phyloP scores from a whole-genome alignment of 2,113 vertebrate species.

The Pelmatolapia mariae region DNA sequence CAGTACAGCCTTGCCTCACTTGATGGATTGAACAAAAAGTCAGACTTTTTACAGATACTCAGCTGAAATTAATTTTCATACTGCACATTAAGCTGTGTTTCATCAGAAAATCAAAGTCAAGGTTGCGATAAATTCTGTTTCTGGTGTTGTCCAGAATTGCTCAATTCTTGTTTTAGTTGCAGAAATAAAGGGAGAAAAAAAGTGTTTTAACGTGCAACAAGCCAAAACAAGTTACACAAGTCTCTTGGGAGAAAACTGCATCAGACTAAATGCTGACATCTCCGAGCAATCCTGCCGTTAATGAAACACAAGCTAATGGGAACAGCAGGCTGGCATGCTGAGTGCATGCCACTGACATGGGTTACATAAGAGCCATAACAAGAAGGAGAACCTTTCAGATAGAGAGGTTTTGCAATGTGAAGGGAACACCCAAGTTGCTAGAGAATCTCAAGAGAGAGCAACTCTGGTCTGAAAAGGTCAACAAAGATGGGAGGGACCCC shows the following conservation, averaged over 20 bases:
- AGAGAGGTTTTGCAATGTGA: constrained; percentile 7
- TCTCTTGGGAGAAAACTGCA: constrained; percentile 10
- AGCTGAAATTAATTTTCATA: not conserved
- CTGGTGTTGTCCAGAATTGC: not conserved
- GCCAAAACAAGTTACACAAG: constrained; percentile 56
- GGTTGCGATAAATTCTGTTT: not conserved
- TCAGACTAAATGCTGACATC: not conserved
- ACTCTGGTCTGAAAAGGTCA: not conserved
- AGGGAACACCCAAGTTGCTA: not conserved
- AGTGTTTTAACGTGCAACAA: not conserved
- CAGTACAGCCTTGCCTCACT: not conserved
- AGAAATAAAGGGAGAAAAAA: not conserved
- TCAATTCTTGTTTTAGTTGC: not conserved
- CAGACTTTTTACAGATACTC: not conserved
- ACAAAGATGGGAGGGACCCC: not conserved
- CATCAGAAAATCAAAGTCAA: not conserved
- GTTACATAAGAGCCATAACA: constrained; percentile 40
- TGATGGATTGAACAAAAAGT: not conserved
- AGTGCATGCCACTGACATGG: not conserved
- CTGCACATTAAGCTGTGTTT: not conserved
- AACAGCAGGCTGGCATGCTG: constrained; percentile 22
- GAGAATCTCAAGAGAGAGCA: not conserved
- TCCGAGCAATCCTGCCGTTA: not conserved
- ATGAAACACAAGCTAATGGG: constrained; percentile 20
- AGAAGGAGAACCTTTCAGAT: not conserved